Evolutionary conservation across 2,888 invertebrate species (phyloP), one percentile per base, ranked within the genome.

Genomic region (Atethmia centrago): DNA sequence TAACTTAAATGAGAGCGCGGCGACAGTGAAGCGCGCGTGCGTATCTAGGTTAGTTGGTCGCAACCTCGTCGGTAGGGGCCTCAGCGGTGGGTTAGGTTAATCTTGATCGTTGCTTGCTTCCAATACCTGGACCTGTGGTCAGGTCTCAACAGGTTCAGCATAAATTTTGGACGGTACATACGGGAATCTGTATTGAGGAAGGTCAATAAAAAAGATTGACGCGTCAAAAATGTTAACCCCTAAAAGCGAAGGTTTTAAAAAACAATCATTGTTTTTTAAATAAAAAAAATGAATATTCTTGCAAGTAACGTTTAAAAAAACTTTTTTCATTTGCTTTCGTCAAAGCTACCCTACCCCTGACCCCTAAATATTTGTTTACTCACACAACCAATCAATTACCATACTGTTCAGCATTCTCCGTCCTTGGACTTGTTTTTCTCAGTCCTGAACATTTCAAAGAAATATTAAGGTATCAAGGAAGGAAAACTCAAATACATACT

Each of bases 11-110:
- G 85, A 80, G 88, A 87, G 64, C 88, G 70, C 79, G 79, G 86
- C 88, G 86, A 88, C 86, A 88, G 85, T 78, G 83, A 78, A 79
- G 85, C 78, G 76, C 73, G 87, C 84, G 77, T 87, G 79, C 71
- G 84, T 86, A 86, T 86, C 82, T 86, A 58, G 86, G 86, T 86
- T 79, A 86, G 86, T 87, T 86, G 88, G 86, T 84, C 87, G 28
- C 80, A 86, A 84, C 86, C 86, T 88, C 88, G 88, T 70, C 82
- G 74, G 59, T 74, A 67, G 83, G 85, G 88, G 85, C 85, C 87
- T 85, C 85, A 75, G 51, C 74, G 76, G 47, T 76, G 80, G 74
- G 86, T 80, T 85, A 77, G 80, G 80, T 81, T 88, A 80, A 88
- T 86, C 86, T 86, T 85, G 88, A 88, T 86, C 68, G 71, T 74